phyloP scores from a whole-genome alignment of 1,140 invertebrate species.

The Copidosoma floridanum region DNA sequence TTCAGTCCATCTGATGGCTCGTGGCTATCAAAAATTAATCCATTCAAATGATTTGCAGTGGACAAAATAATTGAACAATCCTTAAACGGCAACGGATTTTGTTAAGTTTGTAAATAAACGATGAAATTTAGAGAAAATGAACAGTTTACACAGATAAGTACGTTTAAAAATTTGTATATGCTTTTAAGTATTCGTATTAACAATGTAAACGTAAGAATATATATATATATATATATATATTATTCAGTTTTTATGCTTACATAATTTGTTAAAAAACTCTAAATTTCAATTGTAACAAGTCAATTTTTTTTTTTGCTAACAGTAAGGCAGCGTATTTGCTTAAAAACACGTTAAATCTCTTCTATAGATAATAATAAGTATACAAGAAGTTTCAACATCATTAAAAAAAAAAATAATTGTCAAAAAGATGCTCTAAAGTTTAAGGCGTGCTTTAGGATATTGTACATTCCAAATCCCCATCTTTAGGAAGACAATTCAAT shows the following conservation, averaged over 20 bases:
- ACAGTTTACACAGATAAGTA: not conserved
- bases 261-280: not conserved
- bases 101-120: conserved; percentile 14
- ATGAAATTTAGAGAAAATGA: not conserved
- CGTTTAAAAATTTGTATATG: conserved; percentile 14
- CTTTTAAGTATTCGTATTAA: conserved; percentile 3
- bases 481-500: conserved; percentile 73
- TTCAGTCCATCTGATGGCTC: conserved; percentile 48
- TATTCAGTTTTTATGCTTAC: too few species aligned
- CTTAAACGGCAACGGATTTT: not conserved
- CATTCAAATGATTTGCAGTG: conserved; percentile 54
- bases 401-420: not conserved
- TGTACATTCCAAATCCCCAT: conserved; percentile 77
- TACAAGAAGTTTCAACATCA: not conserved
- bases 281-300: not conserved
- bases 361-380: not conserved
- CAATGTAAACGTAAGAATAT: conserved; percentile 10
- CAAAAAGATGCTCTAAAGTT: not conserved
- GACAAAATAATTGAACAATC: not conserved
- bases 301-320: too few species aligned
- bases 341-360: not conserved
- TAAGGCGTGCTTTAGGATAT: conserved; percentile 56
- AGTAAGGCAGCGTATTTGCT: too few species aligned
- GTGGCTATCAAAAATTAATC: conserved; percentile 73
- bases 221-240: conserved; percentile 1